These are phyloP conservation scores for Hystrix cristata DNA, from an alignment of 2,113 vertebrate genomes.

Conservation along the genomic window DNA sequence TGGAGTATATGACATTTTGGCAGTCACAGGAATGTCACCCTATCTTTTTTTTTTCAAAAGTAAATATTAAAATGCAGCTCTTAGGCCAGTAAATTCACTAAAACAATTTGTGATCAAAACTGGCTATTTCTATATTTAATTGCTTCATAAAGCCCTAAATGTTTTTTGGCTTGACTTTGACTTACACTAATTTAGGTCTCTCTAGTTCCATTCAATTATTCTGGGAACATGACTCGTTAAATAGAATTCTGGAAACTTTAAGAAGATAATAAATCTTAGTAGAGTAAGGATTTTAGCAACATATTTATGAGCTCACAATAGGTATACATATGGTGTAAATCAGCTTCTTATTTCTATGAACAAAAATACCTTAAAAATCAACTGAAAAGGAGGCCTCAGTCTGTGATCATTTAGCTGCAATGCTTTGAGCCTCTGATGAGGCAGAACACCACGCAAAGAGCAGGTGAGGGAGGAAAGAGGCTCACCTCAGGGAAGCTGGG, in stretches of 20 bases:
- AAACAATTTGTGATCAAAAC: slow-evolving; percentile 3
- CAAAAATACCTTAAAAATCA: neutral
- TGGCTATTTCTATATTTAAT: slow-evolving; percentile 32
- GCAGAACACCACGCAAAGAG: neutral
- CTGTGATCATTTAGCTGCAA: neutral
- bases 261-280: neutral
- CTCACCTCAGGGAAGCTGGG: neutral
- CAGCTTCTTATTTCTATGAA: neutral
- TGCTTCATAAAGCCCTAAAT: neutral
- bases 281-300: neutral
- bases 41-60: neutral
- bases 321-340: neutral
- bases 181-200: neutral
- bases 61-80: slow-evolving; percentile 2
- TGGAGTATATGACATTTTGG: neutral
- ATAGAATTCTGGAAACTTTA: slow-evolving; percentile 3
- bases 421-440: neutral
- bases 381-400: neutral
- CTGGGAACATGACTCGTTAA: slow-evolving; percentile 31
- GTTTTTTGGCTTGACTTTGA: neutral
- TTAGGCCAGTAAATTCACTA: neutral
- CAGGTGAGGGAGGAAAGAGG: neutral
- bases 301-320: slow-evolving; percentile 32
- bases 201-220: slow-evolving; percentile 20
- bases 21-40: neutral